Evolutionary conservation across 2,888 invertebrate genomes (phyloP).

Genomic region (Dyspetes luteomarginatus): DNA sequence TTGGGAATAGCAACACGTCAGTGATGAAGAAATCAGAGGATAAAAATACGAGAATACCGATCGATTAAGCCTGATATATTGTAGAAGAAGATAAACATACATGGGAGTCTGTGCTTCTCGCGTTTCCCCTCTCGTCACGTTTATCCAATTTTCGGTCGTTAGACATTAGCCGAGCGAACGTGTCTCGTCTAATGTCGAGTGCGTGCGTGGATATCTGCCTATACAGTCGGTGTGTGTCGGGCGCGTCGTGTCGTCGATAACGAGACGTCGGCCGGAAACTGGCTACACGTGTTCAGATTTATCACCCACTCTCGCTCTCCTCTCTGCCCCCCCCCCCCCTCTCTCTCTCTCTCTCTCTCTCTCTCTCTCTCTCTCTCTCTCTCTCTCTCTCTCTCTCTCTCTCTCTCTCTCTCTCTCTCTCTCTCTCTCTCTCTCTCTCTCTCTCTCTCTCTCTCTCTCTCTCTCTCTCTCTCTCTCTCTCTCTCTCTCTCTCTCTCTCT

Average conservation of each 20-base stretch:
- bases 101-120: constrained; percentile 15
- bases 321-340: constrained; percentile 4
- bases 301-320: constrained; percentile 59
- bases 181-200: constrained; percentile 46
- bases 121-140: constrained; percentile 48
- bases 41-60: constrained; percentile 28
- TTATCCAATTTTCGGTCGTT: constrained; percentile 69
- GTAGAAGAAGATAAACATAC: constrained; percentile 61
- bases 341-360: constrained; percentile 1
- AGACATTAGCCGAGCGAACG: constrained; percentile 45
- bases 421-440: constrained; percentile 29
- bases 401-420: constrained; percentile 63
- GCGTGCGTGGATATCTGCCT: background rate
- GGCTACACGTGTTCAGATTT: constrained; percentile 71
- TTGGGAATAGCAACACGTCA: background rate
- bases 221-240: constrained; percentile 44
- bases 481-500: constrained; percentile 64
- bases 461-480: background rate
- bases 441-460: constrained; percentile 3
- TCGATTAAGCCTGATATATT: constrained; percentile 63
- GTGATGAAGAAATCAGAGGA: constrained; percentile 46
- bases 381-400: constrained; percentile 7
- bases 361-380: background rate
- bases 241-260: constrained; percentile 68
- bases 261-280: constrained; percentile 70